phyloP scores from a whole-genome alignment of 2,888 invertebrate genomes.

The Steinernema scapterisci region DNA sequence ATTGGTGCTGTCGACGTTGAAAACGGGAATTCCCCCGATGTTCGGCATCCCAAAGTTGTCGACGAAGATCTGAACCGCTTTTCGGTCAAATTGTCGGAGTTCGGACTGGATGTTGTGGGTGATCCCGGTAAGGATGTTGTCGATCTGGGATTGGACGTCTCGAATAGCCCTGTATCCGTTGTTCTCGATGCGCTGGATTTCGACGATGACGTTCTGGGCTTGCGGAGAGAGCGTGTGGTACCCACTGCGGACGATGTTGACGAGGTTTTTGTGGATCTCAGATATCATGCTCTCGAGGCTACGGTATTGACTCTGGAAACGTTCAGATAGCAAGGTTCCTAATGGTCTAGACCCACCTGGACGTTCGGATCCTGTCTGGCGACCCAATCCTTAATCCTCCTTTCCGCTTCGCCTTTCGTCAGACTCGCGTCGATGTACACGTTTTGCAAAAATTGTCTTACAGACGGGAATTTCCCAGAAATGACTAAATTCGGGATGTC shows the following conservation, averaged over 20 bases:
- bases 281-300: not conserved
- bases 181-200: slow-evolving; percentile 28
- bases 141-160: not conserved
- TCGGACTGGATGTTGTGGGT: slow-evolving; percentile 28
- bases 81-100: slow-evolving; percentile 4
- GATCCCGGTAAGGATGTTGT: not conserved
- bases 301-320: not conserved
- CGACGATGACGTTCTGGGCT: slow-evolving; percentile 9
- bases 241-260: not conserved
- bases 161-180: not conserved
- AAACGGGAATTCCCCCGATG: not conserved
- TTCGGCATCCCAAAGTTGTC: not conserved
- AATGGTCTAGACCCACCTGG: not conserved
- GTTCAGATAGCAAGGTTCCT: not conserved
- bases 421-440: slow-evolving; percentile 18
- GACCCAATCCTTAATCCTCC: not conserved
- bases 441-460: not conserved
- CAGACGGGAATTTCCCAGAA: not conserved
- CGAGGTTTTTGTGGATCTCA: not conserved
- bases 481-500: not conserved
- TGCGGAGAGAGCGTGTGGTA: slow-evolving; percentile 8
- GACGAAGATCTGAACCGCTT: not conserved
- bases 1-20: too few relatives aligned
- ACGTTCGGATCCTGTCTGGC: not conserved
- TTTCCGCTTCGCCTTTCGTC: not conserved